Base-by-base conservation (phyloP, 2,113 vertebrate species). In the Dinomys branickii region DNA sequence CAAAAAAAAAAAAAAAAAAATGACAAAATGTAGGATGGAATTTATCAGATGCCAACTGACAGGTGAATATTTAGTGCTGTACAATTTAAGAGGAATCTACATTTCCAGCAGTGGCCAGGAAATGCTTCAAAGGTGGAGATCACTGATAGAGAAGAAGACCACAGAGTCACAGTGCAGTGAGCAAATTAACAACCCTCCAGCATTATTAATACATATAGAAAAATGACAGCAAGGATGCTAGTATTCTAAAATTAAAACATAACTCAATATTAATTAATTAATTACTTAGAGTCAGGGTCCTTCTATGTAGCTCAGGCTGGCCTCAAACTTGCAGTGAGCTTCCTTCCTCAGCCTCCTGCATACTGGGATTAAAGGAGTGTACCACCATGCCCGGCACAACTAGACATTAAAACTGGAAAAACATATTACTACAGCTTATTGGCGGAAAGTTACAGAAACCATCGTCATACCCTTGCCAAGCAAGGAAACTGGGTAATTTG, bases 201-300 rank as follows among this genome's bases (percentile, higher is more conserved):
- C 35, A 96, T n/a, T n/a, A n/a, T n/a, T n/a, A 92, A 97, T 6
- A 73, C 54, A 94, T 0, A 71, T 0, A 82, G 84, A 90, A 54
- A 83, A 85, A 26, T 69, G 75, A 95, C 5, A 30, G 9, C 58
- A 28, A 78, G 58, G 33, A 63, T 56, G 65, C 3, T 22, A 78
- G 17, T 63, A 61, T 35, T 50, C 4, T 61, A 50, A 87, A 77
- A 38, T 4, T 41, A 92, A 83, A 85, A 85, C 54, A 5, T 82
- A 81, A 85, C 84, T 1, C 54, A 24, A 13, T 92, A 78, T 86
- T 38, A 87, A 73, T 65, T 33, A 33, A 65, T 65, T 33, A 33
- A 65, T 73, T 69, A n/a, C 19, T 73, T 73, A 69, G 67, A 69
- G n/a, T 5, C n/a, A 73, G 9, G n/a, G n/a, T 41, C 69, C 41